These are phyloP conservation scores for Gymnocheta viridis DNA, from an alignment of 2,888 invertebrate genomes.

Conservation along the genomic window DNA sequence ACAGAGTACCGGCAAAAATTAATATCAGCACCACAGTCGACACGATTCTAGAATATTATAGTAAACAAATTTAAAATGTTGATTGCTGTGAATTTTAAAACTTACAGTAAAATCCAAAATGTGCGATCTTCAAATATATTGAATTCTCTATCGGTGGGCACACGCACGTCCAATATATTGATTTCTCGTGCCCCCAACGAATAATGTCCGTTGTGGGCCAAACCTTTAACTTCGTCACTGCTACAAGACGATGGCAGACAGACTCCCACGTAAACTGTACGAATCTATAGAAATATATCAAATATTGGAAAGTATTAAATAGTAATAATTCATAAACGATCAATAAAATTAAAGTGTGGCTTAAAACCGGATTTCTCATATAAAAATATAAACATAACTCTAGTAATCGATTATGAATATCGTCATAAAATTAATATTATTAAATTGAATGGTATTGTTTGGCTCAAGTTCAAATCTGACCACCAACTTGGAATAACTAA, in stretches of 20 bases:
- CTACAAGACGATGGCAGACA: conserved; percentile 89
- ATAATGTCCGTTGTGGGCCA: conserved; percentile 84
- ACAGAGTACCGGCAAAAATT: conserved; percentile 86
- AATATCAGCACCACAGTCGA: conserved; percentile 83
- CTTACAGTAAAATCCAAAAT: conserved; percentile 88
- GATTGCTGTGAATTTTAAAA: neutral
- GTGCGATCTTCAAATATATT: conserved; percentile 87
- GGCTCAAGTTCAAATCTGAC: no score
- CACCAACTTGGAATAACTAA: no score
- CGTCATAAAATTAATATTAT: no score
- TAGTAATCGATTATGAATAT: no score
- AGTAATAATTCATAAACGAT: no score
- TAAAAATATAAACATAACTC: no score
- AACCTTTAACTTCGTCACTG: conserved; percentile 84
- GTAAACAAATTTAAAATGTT: conserved; percentile 71
- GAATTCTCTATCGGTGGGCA: conserved; percentile 86
- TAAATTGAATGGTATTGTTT: no score
- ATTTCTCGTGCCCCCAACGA: conserved; percentile 83
- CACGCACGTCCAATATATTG: conserved; percentile 86
- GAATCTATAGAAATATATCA: conserved; percentile 83
- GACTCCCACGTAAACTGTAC: conserved; percentile 88
- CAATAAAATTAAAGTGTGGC: no score
- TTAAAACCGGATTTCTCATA: no score
- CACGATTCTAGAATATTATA: conserved; percentile 82
- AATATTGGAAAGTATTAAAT: neutral